Evolutionary conservation across 30 jellyfish, hydroid and myxozoan genomes (phyloP).

Genomic region (Hydractinia symbiolongicarpus): DNA sequence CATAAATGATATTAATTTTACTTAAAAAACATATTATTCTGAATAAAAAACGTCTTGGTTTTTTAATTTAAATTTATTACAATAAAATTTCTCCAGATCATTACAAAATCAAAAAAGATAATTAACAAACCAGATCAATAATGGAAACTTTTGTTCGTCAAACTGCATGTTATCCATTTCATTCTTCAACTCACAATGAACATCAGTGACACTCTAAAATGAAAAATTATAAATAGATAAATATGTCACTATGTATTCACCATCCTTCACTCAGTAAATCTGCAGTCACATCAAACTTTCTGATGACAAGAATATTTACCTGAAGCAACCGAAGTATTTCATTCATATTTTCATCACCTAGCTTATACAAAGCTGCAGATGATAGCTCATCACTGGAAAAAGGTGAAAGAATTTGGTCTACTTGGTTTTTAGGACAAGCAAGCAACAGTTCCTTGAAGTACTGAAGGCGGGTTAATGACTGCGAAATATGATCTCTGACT

Average conservation of each 20-base stretch:
- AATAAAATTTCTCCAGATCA: too few species aligned
- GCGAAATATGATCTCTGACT: too few species aligned
- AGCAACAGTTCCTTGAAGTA: not conserved
- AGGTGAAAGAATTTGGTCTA: constrained; percentile 10
- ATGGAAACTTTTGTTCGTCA: constrained; percentile 2
- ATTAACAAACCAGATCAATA: not conserved
- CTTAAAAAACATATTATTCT: too few species aligned
- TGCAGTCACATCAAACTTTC: not conserved
- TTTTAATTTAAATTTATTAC: too few species aligned
- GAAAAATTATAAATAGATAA: not conserved
- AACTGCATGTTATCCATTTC: not conserved
- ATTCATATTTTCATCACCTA: constrained; percentile 5
- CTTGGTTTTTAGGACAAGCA: constrained; percentile 33
- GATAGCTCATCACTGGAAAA: constrained; percentile 33
- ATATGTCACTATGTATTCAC: not conserved
- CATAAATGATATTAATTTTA: too few species aligned
- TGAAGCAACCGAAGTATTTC: constrained; percentile 12
- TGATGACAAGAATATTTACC: constrained; percentile 14
- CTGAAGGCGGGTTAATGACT: too few species aligned
- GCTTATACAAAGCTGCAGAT: constrained; percentile 12
- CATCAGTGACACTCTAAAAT: not conserved
- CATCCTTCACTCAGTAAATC: too few species aligned
- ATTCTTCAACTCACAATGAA: not conserved
- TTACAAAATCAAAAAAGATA: too few species aligned
- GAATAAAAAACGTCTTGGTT: too few species aligned